Conservation (phyloP, 2,888 invertebrate species). For the Cheilosia urbana region DNA sequence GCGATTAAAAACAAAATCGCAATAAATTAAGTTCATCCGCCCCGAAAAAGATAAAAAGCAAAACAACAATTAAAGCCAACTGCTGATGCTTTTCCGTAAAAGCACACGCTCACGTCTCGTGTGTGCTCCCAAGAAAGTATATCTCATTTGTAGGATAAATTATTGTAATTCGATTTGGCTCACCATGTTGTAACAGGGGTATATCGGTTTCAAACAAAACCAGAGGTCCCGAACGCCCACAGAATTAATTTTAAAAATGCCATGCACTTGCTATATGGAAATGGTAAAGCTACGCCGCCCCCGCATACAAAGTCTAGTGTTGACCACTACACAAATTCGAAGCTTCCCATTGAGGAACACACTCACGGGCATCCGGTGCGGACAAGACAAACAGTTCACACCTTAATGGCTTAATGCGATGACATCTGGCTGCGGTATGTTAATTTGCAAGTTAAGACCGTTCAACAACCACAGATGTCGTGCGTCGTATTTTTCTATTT, state of each 20-base stretch:
- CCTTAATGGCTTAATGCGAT: slow-evolving; percentile 33
- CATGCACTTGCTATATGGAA: slow-evolving; percentile 31
- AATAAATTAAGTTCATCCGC: slow-evolving; percentile 64
- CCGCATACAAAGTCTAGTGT: slow-evolving; percentile 8
- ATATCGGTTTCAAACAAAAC: slow-evolving; percentile 43
- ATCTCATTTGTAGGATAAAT: slow-evolving; percentile 50
- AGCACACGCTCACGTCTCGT: slow-evolving; percentile 11
- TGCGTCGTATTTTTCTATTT: not conserved
- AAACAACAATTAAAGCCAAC: slow-evolving; percentile 19
- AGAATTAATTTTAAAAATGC: slow-evolving; percentile 1
- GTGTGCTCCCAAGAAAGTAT: slow-evolving; percentile 38
- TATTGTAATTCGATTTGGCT: slow-evolving; percentile 55
- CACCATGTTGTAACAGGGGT: slow-evolving; percentile 27
- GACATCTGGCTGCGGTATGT: slow-evolving; percentile 39
- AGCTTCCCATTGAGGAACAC: slow-evolving; percentile 11
- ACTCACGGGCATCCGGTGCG: slow-evolving; percentile 20
- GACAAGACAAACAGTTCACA: slow-evolving; percentile 24
- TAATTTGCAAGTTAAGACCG: not conserved
- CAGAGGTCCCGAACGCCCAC: slow-evolving; percentile 35
- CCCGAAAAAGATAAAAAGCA: not conserved
- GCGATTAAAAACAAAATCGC: slow-evolving; percentile 55
- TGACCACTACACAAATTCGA: slow-evolving; percentile 22
- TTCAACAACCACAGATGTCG: not conserved
- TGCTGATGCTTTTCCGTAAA: slow-evolving; percentile 29
- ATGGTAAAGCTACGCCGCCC: slow-evolving; percentile 30